A percentile compares a stretch with the other conserved stretches of the same genome.
Evolutionary conservation across 92 coral and sea anemone species (phyloP).

Genomic region (Epizoanthus scotinus): DNA sequence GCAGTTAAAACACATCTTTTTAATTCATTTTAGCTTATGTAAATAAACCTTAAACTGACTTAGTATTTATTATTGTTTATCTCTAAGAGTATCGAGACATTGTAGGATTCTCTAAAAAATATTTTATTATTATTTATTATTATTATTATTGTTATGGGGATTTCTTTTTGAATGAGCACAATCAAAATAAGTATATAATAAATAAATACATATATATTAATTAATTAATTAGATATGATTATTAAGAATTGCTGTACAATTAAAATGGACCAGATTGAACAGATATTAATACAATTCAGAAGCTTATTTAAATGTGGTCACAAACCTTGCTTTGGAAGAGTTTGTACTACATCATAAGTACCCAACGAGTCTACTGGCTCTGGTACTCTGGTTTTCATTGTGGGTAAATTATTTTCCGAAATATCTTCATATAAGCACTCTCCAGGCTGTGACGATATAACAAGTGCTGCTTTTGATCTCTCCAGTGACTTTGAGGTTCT

Average conservation of each 20-base stretch:
- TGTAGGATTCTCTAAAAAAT: no score
- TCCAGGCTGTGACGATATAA: neutral
- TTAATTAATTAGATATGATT: no score
- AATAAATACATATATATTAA: no score
- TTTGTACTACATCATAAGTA: neutral
- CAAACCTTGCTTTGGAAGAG: neutral
- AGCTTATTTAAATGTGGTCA: neutral
- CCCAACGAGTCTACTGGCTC: neutral
- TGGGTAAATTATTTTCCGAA: neutral
- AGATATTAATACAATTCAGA: neutral
- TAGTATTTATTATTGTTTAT: no score
- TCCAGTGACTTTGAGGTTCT: conserved; percentile 22
- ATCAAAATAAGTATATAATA: no score
- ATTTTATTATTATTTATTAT: no score
- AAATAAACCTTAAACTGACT: no score
- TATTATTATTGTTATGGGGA: no score
- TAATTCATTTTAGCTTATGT: no score
- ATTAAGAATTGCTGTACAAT: neutral
- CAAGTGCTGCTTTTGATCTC: conserved; percentile 10
- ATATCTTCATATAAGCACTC: neutral
- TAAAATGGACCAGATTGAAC: neutral
- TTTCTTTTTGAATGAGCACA: no score
- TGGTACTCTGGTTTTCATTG: neutral
- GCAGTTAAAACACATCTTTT: no score
- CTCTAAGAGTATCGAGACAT: no score